Evolutionary conservation across 2,113 vertebrate species (phyloP).

Genomic region (Cottus gobio): DNA sequence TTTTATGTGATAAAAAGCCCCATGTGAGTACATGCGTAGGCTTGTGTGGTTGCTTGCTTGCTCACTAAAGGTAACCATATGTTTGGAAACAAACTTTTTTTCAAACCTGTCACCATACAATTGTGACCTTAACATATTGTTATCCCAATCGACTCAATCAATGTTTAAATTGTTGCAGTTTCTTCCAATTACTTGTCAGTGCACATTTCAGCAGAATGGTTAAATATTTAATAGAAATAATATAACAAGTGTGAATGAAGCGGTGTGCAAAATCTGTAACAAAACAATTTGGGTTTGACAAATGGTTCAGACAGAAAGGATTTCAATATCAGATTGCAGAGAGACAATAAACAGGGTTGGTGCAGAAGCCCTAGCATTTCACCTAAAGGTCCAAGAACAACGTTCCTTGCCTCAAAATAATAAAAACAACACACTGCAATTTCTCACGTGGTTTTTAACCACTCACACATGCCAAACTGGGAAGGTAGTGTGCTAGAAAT

Average conservation of each 20-base stretch:
- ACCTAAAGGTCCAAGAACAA: not conserved
- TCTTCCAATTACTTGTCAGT: not conserved
- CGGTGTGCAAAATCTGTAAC: not conserved
- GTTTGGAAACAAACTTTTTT: not conserved
- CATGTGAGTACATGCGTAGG: not conserved
- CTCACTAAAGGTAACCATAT: not conserved
- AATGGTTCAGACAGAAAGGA: not conserved
- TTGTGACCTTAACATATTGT: not conserved
- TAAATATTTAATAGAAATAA: not conserved
- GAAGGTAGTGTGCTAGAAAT: not conserved
- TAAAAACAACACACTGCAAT: not conserved
- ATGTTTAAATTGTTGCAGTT: too few relatives aligned
- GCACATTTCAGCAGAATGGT: not conserved
- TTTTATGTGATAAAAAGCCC: not conserved
- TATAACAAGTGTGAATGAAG: not conserved
- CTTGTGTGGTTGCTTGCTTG: not conserved
- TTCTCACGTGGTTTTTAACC: not conserved
- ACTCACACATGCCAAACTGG: not conserved
- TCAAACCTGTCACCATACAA: not conserved
- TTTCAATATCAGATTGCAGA: not conserved
- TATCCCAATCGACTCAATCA: too few relatives aligned
- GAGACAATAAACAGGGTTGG: not conserved
- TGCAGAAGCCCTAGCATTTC: not conserved
- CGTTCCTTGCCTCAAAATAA: not conserved
- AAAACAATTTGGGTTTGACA: not conserved